Evolutionary conservation across 2,113 vertebrate genomes (phyloP).

Genomic region (Oreochromis niloticus): DNA sequence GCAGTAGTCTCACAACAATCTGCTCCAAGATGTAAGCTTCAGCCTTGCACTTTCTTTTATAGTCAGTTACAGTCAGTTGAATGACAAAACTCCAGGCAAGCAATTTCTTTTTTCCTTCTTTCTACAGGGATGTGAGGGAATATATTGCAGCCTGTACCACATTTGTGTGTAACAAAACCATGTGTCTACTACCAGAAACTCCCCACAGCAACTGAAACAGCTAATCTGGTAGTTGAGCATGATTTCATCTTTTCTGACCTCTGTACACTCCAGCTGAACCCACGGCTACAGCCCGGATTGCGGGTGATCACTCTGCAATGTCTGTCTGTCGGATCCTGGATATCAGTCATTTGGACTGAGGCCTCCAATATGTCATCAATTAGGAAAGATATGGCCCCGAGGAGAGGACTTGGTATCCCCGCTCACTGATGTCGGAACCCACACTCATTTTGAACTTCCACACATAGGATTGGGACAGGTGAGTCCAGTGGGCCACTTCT

Average conservation of each 20-base stretch:
- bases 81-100: not conserved
- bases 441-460: not conserved
- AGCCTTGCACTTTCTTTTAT: not conserved
- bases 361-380: not conserved
- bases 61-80: not conserved
- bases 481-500: not conserved
- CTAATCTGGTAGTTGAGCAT: not conserved
- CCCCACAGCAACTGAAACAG: not conserved
- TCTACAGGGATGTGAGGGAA: not conserved
- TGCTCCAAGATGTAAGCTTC: not conserved
- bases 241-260: not conserved
- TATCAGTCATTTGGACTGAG: not conserved
- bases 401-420: not conserved
- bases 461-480: not conserved
- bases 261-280: not conserved
- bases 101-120: not conserved
- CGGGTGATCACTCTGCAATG: not conserved
- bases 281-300: accelerated
- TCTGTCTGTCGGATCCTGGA: not conserved
- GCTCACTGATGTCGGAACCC: not conserved
- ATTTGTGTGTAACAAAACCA: not conserved
- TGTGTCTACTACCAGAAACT: not conserved
- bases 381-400: not conserved
- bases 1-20: not conserved
- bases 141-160: not conserved